Evolutionary conservation across 2,113 vertebrate genomes (phyloP).

Genomic region (Sinocyclocheilus grahami): DNA sequence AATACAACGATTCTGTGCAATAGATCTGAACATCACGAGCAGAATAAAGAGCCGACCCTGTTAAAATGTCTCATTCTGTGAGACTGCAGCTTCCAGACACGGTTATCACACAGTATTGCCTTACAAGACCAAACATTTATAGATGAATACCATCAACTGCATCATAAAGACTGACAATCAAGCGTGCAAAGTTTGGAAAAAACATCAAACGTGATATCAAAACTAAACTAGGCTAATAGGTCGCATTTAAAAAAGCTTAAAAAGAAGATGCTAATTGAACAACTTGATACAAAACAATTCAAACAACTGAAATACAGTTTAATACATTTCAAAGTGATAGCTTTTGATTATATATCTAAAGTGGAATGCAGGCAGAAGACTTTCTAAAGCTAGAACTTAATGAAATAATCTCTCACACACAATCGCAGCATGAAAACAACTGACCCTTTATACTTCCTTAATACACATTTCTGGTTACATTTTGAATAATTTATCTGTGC

Average conservation of each 20-base stretch:
- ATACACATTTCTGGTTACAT: neutral
- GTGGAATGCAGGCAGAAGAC: constrained; percentile 19
- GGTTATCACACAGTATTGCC: constrained; percentile 5
- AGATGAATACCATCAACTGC: constrained; percentile 20
- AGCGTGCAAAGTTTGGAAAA: constrained; percentile 25
- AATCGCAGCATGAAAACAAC: neutral
- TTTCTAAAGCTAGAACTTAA: constrained; percentile 3
- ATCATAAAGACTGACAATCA: constrained; percentile 12
- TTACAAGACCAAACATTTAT: constrained; percentile 20
- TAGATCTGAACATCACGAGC: neutral
- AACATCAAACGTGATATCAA: neutral
- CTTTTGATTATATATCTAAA: constrained; percentile 19
- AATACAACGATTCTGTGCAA: constrained; percentile 17
- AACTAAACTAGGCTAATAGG: neutral
- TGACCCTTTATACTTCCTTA: neutral
- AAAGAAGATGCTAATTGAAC: neutral
- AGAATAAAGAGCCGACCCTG: neutral
- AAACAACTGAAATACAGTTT: neutral
- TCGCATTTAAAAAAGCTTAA: neutral
- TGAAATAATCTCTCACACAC: neutral
- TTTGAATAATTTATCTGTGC: neutral
- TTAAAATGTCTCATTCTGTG: neutral
- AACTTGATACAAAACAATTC: neutral
- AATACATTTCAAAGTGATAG: neutral
- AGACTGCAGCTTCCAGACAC: neutral